A percentile compares a stretch with the other conserved stretches of the same genome.
Evolutionary conservation across 2,888 invertebrate species (phyloP).

Genomic region (Lissonota sp.): DNA sequence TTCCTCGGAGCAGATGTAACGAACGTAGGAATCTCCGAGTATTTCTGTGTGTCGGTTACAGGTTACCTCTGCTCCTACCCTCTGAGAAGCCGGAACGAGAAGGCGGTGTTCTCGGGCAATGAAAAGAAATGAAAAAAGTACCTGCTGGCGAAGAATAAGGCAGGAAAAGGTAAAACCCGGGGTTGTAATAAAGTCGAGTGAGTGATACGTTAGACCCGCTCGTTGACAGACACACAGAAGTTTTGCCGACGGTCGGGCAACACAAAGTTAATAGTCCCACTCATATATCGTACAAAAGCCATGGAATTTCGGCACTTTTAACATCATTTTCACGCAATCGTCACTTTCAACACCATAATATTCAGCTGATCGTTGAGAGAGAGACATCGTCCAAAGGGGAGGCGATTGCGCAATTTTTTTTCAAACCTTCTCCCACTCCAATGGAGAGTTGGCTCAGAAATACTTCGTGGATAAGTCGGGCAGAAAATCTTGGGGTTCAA

Average conservation of each 20-base stretch:
- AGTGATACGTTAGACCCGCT: conserved; percentile 37
- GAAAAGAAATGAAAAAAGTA: conserved; percentile 38
- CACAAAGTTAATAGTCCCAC: background rate
- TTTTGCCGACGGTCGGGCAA: conserved; percentile 55
- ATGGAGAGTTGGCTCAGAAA: too few relatives aligned
- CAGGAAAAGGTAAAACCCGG: conserved; percentile 8
- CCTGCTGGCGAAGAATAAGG: conserved; percentile 39
- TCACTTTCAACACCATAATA: background rate
- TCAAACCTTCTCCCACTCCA: too few relatives aligned
- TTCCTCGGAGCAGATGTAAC: conserved; percentile 3
- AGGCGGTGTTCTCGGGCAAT: conserved; percentile 22
- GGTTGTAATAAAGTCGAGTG: conserved; percentile 49
- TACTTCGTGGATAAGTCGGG: too few relatives aligned
- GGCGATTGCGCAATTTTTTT: too few relatives aligned
- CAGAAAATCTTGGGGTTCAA: too few relatives aligned
- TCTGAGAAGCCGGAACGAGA: conserved; percentile 18
- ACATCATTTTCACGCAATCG: background rate
- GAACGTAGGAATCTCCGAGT: background rate
- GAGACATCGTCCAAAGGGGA: background rate
- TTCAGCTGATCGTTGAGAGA: conserved; percentile 18
- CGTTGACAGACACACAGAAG: conserved; percentile 40
- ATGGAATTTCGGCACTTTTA: background rate
- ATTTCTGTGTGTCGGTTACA: too few relatives aligned
- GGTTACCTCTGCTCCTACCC: too few relatives aligned
- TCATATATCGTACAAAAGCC: background rate